Evolutionary conservation across 2,797 vertebrate genomes (phyloP), one percentile per base, ranked within the genome.

Genomic region (Sardinella longiceps): DNA sequence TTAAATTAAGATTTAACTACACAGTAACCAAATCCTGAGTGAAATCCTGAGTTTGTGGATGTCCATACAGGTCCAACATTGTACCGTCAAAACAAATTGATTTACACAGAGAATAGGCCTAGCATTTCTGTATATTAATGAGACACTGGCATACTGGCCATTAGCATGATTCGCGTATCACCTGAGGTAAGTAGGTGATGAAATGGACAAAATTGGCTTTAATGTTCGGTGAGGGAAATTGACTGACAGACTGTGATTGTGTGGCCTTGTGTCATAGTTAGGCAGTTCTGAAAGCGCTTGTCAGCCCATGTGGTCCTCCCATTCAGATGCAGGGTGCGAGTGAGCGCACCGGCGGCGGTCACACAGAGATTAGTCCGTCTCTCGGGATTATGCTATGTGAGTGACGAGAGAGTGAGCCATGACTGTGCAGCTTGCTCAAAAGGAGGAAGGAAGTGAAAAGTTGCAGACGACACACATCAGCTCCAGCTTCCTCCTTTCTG

Each of bases 391-490:
- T 18, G 63, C 63, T 14, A 14, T 33, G 11, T 33, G 66, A 39
- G 66, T 1, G 33, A 14, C 2, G 30, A 20, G 66, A 33, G 63
- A 18, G 63, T 9, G 14, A 18, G 33, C 33, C 33, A 18, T 33
- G 66, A 74, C 18, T 14, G 5, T 74, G 37, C 70, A 77, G 6
- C n/a, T n/a, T 23, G 70, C 70, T 77, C 20, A 43, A 20, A 23
- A 77, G 70, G 37, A 23, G 70, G 70, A 77, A 43, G 70, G 37
- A 77, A 77, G 33, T 77, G 9, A 20, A 77, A 77, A 77, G 15
- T 37, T 23, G 37, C 70, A 23, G 70, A 77, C 37, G 37, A 39
- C 33, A 37, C 37, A 53, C 66, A 43, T 77, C 70, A 20, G 70
- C 37, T 77, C 37, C 70, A 9, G 70, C 20, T 43, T 43, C 18